Conservation (phyloP, 1,140 invertebrate species). For the Caenorhabditis latens region DNA sequence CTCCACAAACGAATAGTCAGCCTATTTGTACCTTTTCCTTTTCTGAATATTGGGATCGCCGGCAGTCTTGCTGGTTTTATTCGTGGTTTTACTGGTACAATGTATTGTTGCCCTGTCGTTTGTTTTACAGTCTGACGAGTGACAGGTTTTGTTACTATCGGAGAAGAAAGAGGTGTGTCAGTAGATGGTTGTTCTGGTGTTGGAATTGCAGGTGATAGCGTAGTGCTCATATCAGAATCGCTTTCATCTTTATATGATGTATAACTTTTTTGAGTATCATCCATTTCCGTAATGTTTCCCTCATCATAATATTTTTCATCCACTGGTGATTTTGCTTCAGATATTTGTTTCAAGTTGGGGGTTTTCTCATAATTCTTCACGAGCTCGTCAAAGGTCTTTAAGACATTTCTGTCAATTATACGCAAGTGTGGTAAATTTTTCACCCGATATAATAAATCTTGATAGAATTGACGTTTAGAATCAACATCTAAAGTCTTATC, state of each 20-base stretch:
- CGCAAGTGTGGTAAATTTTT: not conserved
- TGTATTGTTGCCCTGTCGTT: too few relatives aligned
- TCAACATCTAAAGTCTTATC: not conserved
- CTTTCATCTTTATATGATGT: not conserved
- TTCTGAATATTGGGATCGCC: not conserved
- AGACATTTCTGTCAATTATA: not conserved
- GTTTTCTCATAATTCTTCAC: not conserved
- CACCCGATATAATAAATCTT: not conserved
- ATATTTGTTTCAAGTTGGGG: not conserved
- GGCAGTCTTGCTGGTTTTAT: not conserved
- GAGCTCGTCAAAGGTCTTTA: not conserved
- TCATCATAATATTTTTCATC: too few relatives aligned
- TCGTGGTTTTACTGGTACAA: too few relatives aligned
- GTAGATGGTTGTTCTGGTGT: not conserved
- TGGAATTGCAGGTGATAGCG: not conserved
- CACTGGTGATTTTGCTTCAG: too few relatives aligned
- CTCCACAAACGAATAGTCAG: not conserved
- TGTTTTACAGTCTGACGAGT: not conserved
- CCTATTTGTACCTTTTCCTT: conserved; percentile 3
- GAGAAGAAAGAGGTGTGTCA: not conserved
- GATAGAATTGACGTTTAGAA: not conserved
- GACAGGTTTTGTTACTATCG: not conserved
- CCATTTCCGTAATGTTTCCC: too few relatives aligned
- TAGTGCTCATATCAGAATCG: not conserved
- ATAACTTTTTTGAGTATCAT: not conserved